A percentile compares a stretch with the other conserved stretches of the same genome.
These are phyloP conservation scores for Tribolium madens DNA, from an alignment of 1,140 invertebrate genomes.

Conservation along the genomic window DNA sequence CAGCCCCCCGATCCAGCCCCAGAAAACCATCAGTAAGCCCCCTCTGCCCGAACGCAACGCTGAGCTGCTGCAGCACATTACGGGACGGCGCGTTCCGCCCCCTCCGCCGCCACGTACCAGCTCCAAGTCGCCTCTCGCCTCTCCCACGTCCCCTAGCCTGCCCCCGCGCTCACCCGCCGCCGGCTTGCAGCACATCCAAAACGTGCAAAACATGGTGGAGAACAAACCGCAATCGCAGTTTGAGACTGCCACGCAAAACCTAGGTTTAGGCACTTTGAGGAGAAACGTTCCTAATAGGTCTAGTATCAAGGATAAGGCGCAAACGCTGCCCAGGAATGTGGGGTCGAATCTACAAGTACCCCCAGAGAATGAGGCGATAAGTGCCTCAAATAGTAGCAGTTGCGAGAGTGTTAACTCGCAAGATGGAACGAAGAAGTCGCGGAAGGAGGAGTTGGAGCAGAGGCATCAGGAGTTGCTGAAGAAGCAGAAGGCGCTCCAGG, in stretches of 20 bases:
- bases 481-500: conserved; percentile 88
- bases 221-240: conserved; percentile 63
- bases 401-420: conserved; percentile 85
- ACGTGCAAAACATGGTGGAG: conserved; percentile 62
- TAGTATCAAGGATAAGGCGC: conserved; percentile 62
- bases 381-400: conserved; percentile 74
- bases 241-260: conserved; percentile 63
- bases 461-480: conserved; percentile 87
- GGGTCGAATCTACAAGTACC: conserved; percentile 63
- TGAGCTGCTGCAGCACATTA: conserved; percentile 74
- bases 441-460: conserved; percentile 84
- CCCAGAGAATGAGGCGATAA: conserved; percentile 63
- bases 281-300: conserved; percentile 62
- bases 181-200: conserved; percentile 64
- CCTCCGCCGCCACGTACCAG: conserved; percentile 87
- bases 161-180: conserved; percentile 68
- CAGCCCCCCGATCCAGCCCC: conserved; percentile 73
- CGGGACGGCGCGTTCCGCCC: conserved; percentile 81
- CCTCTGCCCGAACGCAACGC: conserved; percentile 83
- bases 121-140: conserved; percentile 84
- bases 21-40: conserved; percentile 70
- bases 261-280: conserved; percentile 62
- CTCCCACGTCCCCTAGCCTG: conserved; percentile 77
- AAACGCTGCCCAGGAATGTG: conserved; percentile 64
- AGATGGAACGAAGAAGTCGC: conserved; percentile 72